These are phyloP conservation scores for Rhodeus uyekii DNA, from an alignment of 2,797 vertebrate species.

Conservation along the genomic window DNA sequence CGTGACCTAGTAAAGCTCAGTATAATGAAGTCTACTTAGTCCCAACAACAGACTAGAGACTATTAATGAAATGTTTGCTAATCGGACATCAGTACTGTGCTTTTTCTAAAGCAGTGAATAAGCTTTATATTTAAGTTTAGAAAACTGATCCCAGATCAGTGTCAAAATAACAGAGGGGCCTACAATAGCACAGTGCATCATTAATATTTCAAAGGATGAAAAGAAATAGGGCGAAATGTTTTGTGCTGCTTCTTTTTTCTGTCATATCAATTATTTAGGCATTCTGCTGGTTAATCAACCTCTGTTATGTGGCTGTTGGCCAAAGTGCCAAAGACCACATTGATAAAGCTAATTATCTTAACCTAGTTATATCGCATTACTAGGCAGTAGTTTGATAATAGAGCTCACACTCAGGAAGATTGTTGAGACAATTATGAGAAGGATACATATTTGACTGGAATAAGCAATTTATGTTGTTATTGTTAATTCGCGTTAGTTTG, in stretches of 20 bases:
- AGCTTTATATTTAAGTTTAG: not conserved
- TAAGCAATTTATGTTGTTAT: slow-evolving; percentile 19
- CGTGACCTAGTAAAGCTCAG: slow-evolving; percentile 10
- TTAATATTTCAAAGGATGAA: slow-evolving; percentile 68
- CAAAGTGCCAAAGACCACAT: slow-evolving; percentile 49
- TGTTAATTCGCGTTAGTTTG: not conserved
- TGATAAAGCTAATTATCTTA: slow-evolving; percentile 64
- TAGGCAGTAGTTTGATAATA: slow-evolving; percentile 29
- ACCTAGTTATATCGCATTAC: slow-evolving; percentile 60
- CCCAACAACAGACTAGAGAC: not conserved
- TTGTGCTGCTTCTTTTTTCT: slow-evolving; percentile 63
- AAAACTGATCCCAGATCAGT: slow-evolving; percentile 27
- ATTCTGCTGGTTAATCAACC: slow-evolving; percentile 56
- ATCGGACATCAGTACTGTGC: slow-evolving; percentile 12
- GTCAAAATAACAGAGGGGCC: not conserved
- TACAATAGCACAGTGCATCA: slow-evolving; percentile 56
- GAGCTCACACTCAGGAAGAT: slow-evolving; percentile 19
- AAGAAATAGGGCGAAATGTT: slow-evolving; percentile 70
- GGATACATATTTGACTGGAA: slow-evolving; percentile 25
- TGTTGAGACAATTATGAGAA: slow-evolving; percentile 34
- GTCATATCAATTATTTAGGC: slow-evolving; percentile 68
- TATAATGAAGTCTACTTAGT: slow-evolving; percentile 10
- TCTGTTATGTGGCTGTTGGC: slow-evolving; percentile 32
- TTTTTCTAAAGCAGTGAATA: not conserved
- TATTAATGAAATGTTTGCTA: slow-evolving; percentile 1